Base-by-base conservation (phyloP, 2,888 invertebrate species). In the Germaria angustata region DNA sequence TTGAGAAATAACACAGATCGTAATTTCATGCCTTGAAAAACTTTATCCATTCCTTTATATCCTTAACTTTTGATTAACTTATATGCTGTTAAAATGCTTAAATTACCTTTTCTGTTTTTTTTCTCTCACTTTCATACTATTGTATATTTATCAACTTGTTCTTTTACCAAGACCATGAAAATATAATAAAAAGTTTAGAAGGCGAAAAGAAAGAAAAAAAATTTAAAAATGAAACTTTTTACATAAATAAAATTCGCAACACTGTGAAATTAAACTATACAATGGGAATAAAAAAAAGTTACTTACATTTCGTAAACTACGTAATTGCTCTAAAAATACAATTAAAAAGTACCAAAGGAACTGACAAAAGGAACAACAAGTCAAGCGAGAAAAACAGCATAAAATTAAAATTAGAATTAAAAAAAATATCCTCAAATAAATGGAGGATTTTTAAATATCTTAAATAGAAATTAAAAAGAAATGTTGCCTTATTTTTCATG, bases 171-270 rank as follows among this genome's bases (percentile, higher is more conserved):
- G 34, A 36, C 32, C 17, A 44, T 55, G 41, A 51, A 28, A 57
- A 24, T 44, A 44, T 34, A 39, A 53, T 53, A 69, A 75, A 71
- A 82, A 82, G 66, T 79, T 82, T 61, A 66, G 53, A 76, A 71
- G 65, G 65, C 24, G 24, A 46, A 28, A 8, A 28, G 51, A n/a
- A n/a, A n/a, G 13, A 68, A 32, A 32, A 65, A 46, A 36, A 69
- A 57, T 22, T 53, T 41, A 55, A 82, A 75, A 76, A 57, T 8
- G 39, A 84, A 84, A 83, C 75, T 85, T 85, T 83, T 49, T 57
- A 55, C 79, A 84, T 85, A 85, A 85, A 85, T 85, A 82, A 85
- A 81, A 79, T 79, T 84, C 49, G 80, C 80, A 65, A 59, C 69
- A 73, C 65, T 81, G 82, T 80, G 78, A 84, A 85, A 85, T 85